Conservation (phyloP, 2,113 vertebrate species). For the Columbina picui region DNA sequence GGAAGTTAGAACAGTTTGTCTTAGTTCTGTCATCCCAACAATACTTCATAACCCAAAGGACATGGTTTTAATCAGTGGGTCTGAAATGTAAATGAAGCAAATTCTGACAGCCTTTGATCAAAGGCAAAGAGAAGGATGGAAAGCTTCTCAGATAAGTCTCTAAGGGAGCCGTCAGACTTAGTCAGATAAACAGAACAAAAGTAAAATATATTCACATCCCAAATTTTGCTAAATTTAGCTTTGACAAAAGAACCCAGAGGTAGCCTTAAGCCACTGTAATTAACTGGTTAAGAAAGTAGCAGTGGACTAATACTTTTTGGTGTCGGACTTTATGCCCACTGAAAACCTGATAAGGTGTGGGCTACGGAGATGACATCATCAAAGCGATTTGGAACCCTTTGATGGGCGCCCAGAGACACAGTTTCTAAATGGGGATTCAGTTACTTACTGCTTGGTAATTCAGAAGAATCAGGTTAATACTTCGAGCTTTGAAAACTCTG, state of each 20-base stretch:
- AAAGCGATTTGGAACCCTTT: slow-evolving; percentile 54
- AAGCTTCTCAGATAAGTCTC: slow-evolving; percentile 53
- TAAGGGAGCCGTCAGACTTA: slow-evolving; percentile 41
- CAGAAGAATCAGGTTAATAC: slow-evolving; percentile 47
- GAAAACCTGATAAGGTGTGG: neutral
- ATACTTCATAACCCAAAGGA: slow-evolving; percentile 55
- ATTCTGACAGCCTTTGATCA: slow-evolving; percentile 66
- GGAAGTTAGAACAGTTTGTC: slow-evolving; percentile 17
- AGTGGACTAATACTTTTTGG: neutral
- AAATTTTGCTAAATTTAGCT: slow-evolving; percentile 46
- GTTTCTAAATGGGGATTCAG: slow-evolving; percentile 38
- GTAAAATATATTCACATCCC: slow-evolving; percentile 40
- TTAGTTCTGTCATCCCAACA: slow-evolving; percentile 53
- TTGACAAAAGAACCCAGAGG: slow-evolving; percentile 5
- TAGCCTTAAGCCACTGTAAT: slow-evolving; percentile 19
- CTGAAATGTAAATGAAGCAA: slow-evolving; percentile 72
- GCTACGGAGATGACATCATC: slow-evolving; percentile 14
- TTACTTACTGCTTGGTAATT: slow-evolving; percentile 50
- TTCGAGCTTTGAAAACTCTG: slow-evolving; percentile 8
- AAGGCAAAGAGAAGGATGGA: slow-evolving; percentile 43
- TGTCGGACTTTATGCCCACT: neutral
- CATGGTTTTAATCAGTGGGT: slow-evolving; percentile 48
- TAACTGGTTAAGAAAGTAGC: slow-evolving; percentile 30
- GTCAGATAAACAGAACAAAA: slow-evolving; percentile 66
- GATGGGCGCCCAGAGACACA: neutral